phyloP scores from a whole-genome alignment of 2,888 invertebrate genomes.

The Apodemia duryi region DNA sequence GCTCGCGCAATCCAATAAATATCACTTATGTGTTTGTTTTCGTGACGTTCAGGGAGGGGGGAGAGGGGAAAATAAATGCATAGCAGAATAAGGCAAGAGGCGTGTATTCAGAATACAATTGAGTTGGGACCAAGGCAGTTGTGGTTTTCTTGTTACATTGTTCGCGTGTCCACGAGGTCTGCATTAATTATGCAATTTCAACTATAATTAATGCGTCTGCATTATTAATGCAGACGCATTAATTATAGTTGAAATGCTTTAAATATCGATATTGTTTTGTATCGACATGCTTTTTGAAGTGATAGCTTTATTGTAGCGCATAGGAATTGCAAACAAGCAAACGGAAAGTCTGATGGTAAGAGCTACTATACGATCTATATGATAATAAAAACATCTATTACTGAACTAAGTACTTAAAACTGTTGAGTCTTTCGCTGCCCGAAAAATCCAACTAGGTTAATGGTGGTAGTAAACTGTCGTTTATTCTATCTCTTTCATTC shows the following conservation, averaged over 20 bases:
- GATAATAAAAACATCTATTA: too few species aligned
- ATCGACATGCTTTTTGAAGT: conserved; percentile 1
- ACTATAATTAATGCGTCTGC: too few species aligned
- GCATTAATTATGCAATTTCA: conserved; percentile 14
- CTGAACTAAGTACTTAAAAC: too few species aligned
- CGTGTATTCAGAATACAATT: conserved; percentile 14
- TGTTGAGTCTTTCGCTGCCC: too few species aligned
- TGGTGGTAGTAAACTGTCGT: too few species aligned
- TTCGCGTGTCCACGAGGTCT: not conserved
- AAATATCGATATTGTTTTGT: conserved; percentile 11
- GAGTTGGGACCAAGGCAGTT: conserved; percentile 1
- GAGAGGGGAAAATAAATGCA: conserved; percentile 5
- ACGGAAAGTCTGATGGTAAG: not conserved
- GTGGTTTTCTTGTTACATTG: conserved; percentile 12
- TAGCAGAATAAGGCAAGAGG: conserved; percentile 15
- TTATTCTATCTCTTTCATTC: too few species aligned
- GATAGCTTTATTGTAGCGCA: not conserved
- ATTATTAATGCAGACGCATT: too few species aligned
- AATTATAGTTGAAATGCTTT: conserved; percentile 11
- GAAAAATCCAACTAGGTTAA: too few species aligned
- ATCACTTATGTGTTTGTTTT: conserved; percentile 11
- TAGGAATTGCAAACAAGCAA: too few species aligned
- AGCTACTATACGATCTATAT: not conserved
- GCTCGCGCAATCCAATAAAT: conserved; percentile 6
- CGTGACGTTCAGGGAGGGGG: conserved; percentile 10